Evolutionary conservation across 2,797 vertebrate species (phyloP), one percentile per base, ranked within the genome.

Genomic region (Novumbra hubbsi): DNA sequence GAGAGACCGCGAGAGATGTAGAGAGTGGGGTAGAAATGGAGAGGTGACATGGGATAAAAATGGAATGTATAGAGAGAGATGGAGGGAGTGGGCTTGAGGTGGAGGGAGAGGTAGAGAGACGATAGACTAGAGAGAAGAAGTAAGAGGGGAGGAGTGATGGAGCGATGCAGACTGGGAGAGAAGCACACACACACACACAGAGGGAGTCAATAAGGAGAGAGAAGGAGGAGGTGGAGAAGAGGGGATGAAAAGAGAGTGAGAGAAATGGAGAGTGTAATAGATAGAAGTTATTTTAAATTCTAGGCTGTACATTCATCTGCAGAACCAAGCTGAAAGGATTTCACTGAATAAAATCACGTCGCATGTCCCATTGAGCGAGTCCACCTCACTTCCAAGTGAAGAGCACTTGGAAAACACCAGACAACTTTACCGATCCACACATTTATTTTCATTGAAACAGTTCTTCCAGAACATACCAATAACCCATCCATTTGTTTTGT

Each of bases 231-330:
- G 57, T 3, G 12, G 28, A 21, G 21, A 64, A 1, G 19, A 12
- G 27, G 57, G 27, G 70, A 2, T 68, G 72, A 1, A 16, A 19
- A n/a, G 70, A 75, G 81, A 78, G 50, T 66, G 67, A 85, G 70
- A 76, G 49, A 70, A 75, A 80, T 69, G 71, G 60, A 67, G 71
- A 5, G 24, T 57, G 73, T 76, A 75, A 85, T 79, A 73, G 73
- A 83, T 75, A 74, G 73, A 73, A 79, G 81, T 73, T 77, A 49
- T 1, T 84, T 88, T 85, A 83, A 87, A 85, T 88, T 85, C 78
- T 64, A 27, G 78, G 85, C 74, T 80, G 65, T 50, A 68, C 68
- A 75, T 55, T 19, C n/a, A 55, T 55, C 50, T 55, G 50, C 6
- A 55, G 50, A n/a, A 38, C 34, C 34, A 38, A 38, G 50, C 19